Conservation (phyloP, 2,113 vertebrate genomes). For the Beaufortia kweichowensis region DNA sequence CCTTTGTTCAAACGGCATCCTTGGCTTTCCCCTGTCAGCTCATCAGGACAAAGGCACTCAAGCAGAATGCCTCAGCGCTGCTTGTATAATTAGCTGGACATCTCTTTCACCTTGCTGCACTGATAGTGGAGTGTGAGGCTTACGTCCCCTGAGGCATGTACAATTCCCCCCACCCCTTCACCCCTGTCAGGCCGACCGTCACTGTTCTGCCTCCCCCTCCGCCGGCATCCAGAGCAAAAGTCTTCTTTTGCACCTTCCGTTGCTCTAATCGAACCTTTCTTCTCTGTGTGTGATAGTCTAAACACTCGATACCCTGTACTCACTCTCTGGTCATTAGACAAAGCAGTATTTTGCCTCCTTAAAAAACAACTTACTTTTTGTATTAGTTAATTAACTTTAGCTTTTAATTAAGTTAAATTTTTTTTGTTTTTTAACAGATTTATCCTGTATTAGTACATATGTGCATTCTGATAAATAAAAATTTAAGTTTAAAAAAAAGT, state of each 20-base stretch:
- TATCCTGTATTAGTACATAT: too few relatives aligned
- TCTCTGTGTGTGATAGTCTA: too few relatives aligned
- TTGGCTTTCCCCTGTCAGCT: conserved; percentile 58
- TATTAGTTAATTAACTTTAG: too few relatives aligned
- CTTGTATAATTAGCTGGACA: conserved; percentile 65
- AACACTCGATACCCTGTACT: too few relatives aligned
- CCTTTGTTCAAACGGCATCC: conserved; percentile 54
- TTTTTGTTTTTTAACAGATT: too few relatives aligned
- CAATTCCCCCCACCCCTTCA: conserved; percentile 27
- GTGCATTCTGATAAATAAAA: too few relatives aligned
- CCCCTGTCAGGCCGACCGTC: conserved; percentile 1
- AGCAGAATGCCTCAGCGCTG: conserved; percentile 57
- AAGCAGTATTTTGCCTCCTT: too few relatives aligned
- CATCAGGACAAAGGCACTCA: conserved; percentile 51
- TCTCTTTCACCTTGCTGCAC: conserved; percentile 60
- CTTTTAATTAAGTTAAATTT: too few relatives aligned
- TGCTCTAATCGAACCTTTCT: neutral
- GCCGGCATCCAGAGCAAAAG: conserved; percentile 33
- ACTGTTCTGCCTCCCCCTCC: neutral
- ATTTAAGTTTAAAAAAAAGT: too few relatives aligned
- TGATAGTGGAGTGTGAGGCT: conserved; percentile 54
- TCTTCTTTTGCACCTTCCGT: conserved; percentile 17
- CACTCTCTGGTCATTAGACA: too few relatives aligned
- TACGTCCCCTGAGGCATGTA: conserved; percentile 56
- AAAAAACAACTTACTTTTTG: too few relatives aligned